These are phyloP conservation scores for Noctilio leporinus DNA, from an alignment of 2,113 vertebrate species.

Conservation along the genomic window DNA sequence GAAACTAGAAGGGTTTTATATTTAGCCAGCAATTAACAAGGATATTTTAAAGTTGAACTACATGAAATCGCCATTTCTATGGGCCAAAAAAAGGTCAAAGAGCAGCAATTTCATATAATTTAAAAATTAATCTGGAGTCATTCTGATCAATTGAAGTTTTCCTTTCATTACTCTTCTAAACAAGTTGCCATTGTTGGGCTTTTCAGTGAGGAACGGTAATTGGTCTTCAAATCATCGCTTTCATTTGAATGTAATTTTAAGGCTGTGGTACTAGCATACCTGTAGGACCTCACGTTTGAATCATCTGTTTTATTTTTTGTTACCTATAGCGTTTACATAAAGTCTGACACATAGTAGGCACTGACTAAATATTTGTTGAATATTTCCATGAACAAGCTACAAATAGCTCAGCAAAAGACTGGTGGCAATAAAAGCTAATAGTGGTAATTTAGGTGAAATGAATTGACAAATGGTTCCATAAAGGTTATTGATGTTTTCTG, in stretches of 20 bases:
- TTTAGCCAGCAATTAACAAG: background rate
- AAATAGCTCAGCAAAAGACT: background rate
- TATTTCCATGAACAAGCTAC: background rate
- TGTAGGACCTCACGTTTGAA: background rate
- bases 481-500: background rate
- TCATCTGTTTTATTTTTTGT: background rate
- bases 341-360: background rate
- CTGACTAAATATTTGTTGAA: background rate
- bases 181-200: background rate
- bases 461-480: background rate
- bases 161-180: background rate
- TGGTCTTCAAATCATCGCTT: background rate
- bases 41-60: background rate
- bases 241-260: background rate
- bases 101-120: background rate
- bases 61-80: constrained; percentile 7
- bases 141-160: background rate
- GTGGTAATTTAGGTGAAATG: background rate
- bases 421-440: background rate
- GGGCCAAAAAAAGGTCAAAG: background rate
- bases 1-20: background rate
- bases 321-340: background rate
- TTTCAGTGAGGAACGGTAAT: background rate
- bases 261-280: background rate
- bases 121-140: background rate